These are phyloP conservation scores for Nycticorax nycticorax DNA, from an alignment of 2,113 vertebrate genomes.

Conservation along the genomic window DNA sequence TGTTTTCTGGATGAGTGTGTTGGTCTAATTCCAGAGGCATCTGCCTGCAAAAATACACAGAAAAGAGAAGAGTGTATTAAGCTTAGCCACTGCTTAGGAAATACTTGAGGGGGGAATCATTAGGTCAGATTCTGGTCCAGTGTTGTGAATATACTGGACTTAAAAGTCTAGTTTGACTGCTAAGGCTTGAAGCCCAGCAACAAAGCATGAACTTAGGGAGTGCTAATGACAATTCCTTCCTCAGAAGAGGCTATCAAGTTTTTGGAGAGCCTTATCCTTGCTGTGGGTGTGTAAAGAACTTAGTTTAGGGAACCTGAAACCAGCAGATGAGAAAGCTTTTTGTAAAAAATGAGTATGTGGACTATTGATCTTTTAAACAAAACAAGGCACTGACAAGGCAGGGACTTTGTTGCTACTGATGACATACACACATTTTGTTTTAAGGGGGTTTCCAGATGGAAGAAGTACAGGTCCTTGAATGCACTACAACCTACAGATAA, in stretches of 20 bases:
- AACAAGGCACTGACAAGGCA: background rate
- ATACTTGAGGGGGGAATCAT: background rate
- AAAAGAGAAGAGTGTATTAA: background rate
- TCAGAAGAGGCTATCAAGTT: background rate
- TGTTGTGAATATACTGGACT: background rate
- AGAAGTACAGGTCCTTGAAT: background rate
- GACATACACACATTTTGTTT: background rate
- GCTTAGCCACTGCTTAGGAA: background rate
- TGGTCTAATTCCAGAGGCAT: slow-evolving; percentile 14
- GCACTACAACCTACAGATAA: background rate
- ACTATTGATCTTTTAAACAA: background rate
- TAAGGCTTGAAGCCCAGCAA: background rate
- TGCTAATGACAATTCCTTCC: background rate
- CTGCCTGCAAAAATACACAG: background rate
- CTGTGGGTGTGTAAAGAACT: background rate
- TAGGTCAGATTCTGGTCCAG: background rate
- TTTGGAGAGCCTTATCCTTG: background rate
- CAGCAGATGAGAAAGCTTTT: background rate
- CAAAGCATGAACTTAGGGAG: background rate
- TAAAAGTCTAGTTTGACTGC: background rate
- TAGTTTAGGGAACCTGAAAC: background rate
- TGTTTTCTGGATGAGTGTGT: background rate
- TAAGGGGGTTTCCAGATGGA: background rate
- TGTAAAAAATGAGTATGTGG: fast-evolving
- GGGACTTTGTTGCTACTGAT: background rate